Evolutionary conservation across 2,113 vertebrate species (phyloP), one percentile per base, ranked within the genome.

Genomic region (Suricata suricatta): DNA sequence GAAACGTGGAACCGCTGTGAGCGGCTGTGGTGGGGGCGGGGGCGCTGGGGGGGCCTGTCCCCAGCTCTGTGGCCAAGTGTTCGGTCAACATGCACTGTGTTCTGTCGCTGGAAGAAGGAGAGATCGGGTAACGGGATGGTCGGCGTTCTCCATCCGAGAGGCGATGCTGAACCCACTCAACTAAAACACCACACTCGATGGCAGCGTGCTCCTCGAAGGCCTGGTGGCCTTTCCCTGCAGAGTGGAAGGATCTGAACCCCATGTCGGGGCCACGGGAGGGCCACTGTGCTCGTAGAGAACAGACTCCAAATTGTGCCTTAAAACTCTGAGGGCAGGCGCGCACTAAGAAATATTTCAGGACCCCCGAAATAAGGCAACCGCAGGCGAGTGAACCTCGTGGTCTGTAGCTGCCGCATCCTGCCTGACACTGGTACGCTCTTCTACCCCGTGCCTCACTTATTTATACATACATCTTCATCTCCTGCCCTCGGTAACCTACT

Each of bases 261-360:
- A 0, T 31, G 16, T 60, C 2, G 0, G 31, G 63, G 31, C 38
- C 8, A 16, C 47, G 23, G 85, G n/a, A 31, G 8, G 74, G 16
- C 15, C 8, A 0, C 44, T 6, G 6, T 4, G 7, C 3, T 80
- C 15, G 0, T 0, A 38, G 63, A 16, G 38, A 4, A 15, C 15
- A 54, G 52, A 54, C 44, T 11, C 23, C 14, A 38, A 33, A 81
- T 4, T 4, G 29, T 21, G 27, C 63, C 77, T 91, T 38, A 54
- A 68, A 8, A 41, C 41, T 54, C 29, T 25, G n/a, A 54, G 76
- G 35, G 25, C n/a, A 33, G 63, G 16, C 17, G 35, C n/a, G 33
- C 15, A 21, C 10, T 21, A 54, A 91, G 33, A 68, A 41, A 69
- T 38, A 91, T 14, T 50, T 79, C 60, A 79, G 88, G 74, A 80